Conservation (phyloP, 2,797 vertebrate genomes). For the Amphiprion clarkii region DNA sequence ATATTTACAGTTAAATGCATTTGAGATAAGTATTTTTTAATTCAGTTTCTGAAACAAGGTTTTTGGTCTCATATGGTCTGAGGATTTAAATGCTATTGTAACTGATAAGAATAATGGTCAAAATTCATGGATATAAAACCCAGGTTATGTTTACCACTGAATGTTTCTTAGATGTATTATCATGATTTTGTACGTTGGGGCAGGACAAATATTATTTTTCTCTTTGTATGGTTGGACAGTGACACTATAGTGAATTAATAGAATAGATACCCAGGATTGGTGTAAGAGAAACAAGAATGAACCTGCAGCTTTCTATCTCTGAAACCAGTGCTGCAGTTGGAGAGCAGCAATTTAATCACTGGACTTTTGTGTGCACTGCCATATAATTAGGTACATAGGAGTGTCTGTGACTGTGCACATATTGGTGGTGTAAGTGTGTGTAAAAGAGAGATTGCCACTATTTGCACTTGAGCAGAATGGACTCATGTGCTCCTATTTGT, state of each 20-base stretch:
- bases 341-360: slow-evolving; percentile 5
- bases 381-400: slow-evolving; percentile 27
- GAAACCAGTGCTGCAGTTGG: slow-evolving; percentile 10
- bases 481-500: slow-evolving; percentile 37
- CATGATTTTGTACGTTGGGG: too few relatives aligned
- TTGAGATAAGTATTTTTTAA: too few relatives aligned
- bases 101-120: too few relatives aligned
- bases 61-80: too few relatives aligned
- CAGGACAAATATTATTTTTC: neutral
- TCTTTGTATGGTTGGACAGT: neutral
- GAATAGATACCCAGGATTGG: neutral
- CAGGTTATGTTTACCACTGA: neutral
- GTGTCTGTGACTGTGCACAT: slow-evolving; percentile 60
- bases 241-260: neutral
- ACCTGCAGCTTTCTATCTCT: neutral
- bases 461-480: slow-evolving; percentile 73
- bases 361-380: slow-evolving; percentile 11
- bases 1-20: neutral
- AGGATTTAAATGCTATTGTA: too few relatives aligned
- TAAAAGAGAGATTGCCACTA: slow-evolving; percentile 46
- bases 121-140: neutral
- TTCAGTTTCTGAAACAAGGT: too few relatives aligned
- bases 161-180: neutral
- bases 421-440: slow-evolving; percentile 25
- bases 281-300: neutral